Percentiles rank a stretch among this genome's conserved stretches.
These are phyloP conservation scores for Phaethon lepturus DNA, from an alignment of 2,113 vertebrate species.

Conservation along the genomic window DNA sequence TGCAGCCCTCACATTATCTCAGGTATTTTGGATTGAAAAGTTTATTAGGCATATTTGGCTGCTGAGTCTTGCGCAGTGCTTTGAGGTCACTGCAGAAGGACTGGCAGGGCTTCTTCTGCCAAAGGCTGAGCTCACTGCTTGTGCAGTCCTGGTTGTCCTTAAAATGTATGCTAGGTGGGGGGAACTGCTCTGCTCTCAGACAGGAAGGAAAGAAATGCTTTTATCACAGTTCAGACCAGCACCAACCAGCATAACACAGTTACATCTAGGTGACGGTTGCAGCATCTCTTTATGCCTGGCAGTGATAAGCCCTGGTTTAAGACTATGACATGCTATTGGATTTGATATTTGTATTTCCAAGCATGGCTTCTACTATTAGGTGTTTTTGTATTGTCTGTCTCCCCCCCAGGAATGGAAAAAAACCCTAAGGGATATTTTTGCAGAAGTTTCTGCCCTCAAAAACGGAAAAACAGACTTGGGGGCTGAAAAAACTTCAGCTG, in stretches of 20 bases:
- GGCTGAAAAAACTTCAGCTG: not conserved
- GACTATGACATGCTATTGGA: not conserved
- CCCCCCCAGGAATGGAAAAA: not conserved
- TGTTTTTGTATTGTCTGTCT: not conserved
- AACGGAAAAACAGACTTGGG: constrained; percentile 8
- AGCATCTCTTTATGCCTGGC: not conserved
- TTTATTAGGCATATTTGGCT: not conserved
- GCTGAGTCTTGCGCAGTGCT: not conserved
- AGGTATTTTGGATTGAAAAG: not conserved
- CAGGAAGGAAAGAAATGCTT: not conserved
- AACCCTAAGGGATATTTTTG: not conserved
- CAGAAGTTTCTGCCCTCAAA: not conserved
- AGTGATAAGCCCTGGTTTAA: not conserved
- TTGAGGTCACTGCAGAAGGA: not conserved
- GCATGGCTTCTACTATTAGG: not conserved
- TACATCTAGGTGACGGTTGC: not conserved
- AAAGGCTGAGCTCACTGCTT: not conserved
- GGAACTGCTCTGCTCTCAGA: not conserved
- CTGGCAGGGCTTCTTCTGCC: not conserved
- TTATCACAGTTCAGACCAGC: not conserved
- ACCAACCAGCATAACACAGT: not conserved
- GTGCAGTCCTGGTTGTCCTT: not conserved
- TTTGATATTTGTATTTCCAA: not conserved
- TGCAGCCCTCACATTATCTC: not conserved
- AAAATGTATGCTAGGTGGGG: not conserved